Conservation (phyloP, 1,140 invertebrate species). For the Radopholus similis region DNA sequence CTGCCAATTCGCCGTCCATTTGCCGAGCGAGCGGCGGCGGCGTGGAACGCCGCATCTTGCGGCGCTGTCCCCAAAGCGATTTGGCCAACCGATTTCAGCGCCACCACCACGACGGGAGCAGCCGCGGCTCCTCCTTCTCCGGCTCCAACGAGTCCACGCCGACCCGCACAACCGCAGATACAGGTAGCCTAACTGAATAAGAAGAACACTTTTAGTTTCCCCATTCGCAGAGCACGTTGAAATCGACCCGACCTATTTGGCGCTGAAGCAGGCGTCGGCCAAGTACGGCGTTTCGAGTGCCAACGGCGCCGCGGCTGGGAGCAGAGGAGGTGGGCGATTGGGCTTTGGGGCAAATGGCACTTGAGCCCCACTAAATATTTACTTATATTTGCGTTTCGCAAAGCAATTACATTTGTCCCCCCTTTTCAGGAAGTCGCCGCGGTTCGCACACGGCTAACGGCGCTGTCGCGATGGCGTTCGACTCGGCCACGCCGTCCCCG, state of each 20-base stretch:
- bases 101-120: constrained; percentile 17
- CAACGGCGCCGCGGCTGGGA: constrained; percentile 20
- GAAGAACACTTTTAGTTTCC: neutral
- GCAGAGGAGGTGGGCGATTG: neutral
- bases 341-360: neutral
- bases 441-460: constrained; percentile 19
- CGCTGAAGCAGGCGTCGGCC: constrained; percentile 56
- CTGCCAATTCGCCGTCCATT: constrained; percentile 1
- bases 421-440: constrained; percentile 13
- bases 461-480: constrained; percentile 15
- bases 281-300: constrained; percentile 51
- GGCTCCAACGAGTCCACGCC: constrained; percentile 39
- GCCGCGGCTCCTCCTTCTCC: neutral
- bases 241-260: constrained; percentile 55
- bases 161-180: neutral
- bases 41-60: constrained; percentile 8
- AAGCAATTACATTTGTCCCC: neutral
- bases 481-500: constrained; percentile 55
- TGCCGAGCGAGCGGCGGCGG: neutral
- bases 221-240: constrained; percentile 32
- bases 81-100: constrained; percentile 42
- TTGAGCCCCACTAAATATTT: neutral
- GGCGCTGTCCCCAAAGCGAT: constrained; percentile 42
- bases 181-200: neutral
- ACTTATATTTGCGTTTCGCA: neutral